Percentiles rank a stretch among this genome's conserved stretches.
Evolutionary conservation across 2,888 invertebrate species (phyloP).

Genomic region (Tenthredo notha): DNA sequence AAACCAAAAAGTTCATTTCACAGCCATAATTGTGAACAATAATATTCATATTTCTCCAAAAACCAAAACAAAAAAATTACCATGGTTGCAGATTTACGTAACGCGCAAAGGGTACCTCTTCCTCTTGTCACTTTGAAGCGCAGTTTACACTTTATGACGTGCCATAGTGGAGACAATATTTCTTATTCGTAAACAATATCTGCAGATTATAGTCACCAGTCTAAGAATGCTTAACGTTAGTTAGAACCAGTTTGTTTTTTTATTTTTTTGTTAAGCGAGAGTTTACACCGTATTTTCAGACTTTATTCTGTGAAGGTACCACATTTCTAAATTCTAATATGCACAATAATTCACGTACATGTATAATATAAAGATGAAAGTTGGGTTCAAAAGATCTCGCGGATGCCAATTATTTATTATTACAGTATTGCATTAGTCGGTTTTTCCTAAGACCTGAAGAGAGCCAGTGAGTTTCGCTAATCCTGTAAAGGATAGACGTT

Average conservation of each 20-base stretch:
- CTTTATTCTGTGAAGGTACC: not conserved
- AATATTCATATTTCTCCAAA: not conserved
- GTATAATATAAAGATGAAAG: not conserved
- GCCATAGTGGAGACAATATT: not conserved
- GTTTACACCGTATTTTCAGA: not conserved
- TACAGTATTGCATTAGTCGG: not conserved
- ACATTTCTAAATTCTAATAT: not conserved
- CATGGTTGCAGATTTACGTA: not conserved
- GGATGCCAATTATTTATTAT: not conserved
- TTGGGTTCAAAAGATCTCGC: not conserved
- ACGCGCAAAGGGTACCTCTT: not conserved
- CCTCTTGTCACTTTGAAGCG: not conserved
- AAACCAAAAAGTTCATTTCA: not conserved
- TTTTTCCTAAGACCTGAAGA: not conserved
- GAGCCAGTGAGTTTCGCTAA: not conserved
- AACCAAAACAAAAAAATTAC: not conserved
- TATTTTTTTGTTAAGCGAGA: not conserved
- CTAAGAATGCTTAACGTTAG: not conserved
- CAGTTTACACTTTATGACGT: constrained; percentile 13
- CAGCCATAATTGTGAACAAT: not conserved
- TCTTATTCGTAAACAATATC: constrained; percentile 1
- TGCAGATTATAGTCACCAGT: not conserved
- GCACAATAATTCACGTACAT: not conserved
- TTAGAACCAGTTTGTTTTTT: not conserved
- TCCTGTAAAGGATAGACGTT: not conserved